Percentiles rank a stretch among this genome's conserved stretches.
Conservation (phyloP, 2,797 vertebrate genomes). For the Onychomys leucogaster region DNA sequence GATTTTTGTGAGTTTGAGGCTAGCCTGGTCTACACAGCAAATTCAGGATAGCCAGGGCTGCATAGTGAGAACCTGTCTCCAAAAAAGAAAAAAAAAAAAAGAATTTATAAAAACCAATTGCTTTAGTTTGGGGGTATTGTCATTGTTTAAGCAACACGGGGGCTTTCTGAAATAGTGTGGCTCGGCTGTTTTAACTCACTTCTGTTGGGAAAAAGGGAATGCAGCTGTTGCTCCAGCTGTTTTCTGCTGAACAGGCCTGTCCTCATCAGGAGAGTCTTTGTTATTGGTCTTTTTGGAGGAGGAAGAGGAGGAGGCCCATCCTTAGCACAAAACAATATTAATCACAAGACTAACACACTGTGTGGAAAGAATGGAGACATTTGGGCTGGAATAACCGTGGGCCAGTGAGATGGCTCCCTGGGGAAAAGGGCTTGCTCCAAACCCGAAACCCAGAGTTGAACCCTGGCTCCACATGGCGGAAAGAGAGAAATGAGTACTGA, state of each 20-base stretch:
- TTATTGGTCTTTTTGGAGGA: background rate
- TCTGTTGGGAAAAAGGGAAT: background rate
- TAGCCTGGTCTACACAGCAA: background rate
- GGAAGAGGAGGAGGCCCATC: background rate
- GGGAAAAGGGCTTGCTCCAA: background rate
- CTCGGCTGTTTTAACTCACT: background rate
- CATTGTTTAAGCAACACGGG: background rate
- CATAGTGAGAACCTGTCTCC: background rate
- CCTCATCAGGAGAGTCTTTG: background rate
- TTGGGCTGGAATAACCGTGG: background rate
- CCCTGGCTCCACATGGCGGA: background rate
- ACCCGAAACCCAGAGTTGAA: background rate
- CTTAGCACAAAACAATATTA: constrained; percentile 1
- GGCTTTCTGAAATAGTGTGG: no score
- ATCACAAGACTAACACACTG: background rate
- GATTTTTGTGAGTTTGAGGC: background rate
- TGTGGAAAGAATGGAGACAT: background rate
- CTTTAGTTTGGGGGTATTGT: background rate
- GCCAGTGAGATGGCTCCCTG: background rate
- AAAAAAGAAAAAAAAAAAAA: background rate
- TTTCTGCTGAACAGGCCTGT: background rate
- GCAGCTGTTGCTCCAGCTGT: background rate
- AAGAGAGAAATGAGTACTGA: background rate
- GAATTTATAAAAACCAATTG: background rate
- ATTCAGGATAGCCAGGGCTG: background rate